phyloP scores from a whole-genome alignment of 2,888 invertebrate species.

The Eilema depressum region DNA sequence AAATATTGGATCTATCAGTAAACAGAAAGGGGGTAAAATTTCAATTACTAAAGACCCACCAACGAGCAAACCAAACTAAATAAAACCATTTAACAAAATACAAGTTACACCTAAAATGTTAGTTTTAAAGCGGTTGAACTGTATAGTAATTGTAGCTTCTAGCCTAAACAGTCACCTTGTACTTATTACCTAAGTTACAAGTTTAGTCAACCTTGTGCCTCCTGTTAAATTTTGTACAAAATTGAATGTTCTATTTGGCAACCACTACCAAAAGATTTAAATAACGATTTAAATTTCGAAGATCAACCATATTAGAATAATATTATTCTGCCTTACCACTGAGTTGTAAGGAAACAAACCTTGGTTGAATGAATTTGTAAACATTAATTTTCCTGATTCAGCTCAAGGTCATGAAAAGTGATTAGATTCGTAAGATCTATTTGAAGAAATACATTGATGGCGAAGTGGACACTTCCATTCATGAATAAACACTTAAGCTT shows the following conservation, averaged over 20 bases:
- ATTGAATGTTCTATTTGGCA: neutral
- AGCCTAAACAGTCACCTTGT: neutral
- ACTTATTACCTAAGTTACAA: neutral
- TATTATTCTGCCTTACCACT: neutral
- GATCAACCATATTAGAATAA: neutral
- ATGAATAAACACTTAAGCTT: neutral
- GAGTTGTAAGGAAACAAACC: neutral
- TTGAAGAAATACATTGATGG: neutral
- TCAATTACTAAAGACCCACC: no score
- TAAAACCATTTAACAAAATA: no score
- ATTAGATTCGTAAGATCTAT: conserved; percentile 1
- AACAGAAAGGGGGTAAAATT: no score
- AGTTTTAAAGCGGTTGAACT: neutral
- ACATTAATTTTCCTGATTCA: neutral
- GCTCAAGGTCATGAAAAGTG: neutral
- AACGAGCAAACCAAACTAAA: no score
- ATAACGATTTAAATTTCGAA: neutral
- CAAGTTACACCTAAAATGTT: neutral
- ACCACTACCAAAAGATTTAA: neutral
- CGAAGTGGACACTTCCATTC: neutral
- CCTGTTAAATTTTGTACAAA: neutral
- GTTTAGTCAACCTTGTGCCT: neutral
- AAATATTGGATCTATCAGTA: no score
- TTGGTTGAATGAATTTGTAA: neutral
- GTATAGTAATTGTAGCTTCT: neutral